These are phyloP conservation scores for Philypnodon macrostomus DNA, from an alignment of 2,797 vertebrate species.

Conservation along the genomic window DNA sequence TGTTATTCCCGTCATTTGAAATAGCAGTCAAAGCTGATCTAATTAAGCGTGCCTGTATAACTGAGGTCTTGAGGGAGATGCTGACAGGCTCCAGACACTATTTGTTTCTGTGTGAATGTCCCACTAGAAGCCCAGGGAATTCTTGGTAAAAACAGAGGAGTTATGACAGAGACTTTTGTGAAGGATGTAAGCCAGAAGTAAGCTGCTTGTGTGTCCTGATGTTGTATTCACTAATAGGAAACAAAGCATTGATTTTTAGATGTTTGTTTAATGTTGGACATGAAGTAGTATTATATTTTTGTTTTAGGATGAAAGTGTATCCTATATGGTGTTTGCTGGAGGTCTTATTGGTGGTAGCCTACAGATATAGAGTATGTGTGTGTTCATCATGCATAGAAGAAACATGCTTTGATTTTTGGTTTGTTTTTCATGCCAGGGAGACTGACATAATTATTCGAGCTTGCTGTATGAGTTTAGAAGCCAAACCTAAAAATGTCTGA, in stretches of 20 bases:
- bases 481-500: no score
- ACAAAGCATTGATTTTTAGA: conserved; percentile 46
- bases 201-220: conserved; percentile 63
- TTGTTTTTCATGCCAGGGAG: no score
- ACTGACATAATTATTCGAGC: no score
- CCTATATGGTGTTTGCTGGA: no score
- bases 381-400: no score
- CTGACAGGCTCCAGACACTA: conserved; percentile 78
- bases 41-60: conserved; percentile 73
- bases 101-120: conserved; percentile 46
- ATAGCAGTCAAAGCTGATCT: conserved; percentile 73
- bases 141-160: conserved; percentile 60
- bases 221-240: conserved; percentile 57
- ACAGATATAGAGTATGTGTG: no score
- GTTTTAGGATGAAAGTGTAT: conserved; percentile 29
- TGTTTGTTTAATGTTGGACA: conserved; percentile 58
- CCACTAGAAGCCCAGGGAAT: conserved; percentile 58
- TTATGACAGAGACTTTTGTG: conserved; percentile 58
- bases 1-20: conserved; percentile 71
- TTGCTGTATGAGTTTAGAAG: no score
- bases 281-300: conserved; percentile 31
- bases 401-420: no score
- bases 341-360: no score
- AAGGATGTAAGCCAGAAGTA: conserved; percentile 68
- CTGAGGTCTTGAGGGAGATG: conserved; percentile 60